Evolutionary conservation across 2,888 invertebrate species (phyloP).

Genomic region (Antheraea yamamai): DNA sequence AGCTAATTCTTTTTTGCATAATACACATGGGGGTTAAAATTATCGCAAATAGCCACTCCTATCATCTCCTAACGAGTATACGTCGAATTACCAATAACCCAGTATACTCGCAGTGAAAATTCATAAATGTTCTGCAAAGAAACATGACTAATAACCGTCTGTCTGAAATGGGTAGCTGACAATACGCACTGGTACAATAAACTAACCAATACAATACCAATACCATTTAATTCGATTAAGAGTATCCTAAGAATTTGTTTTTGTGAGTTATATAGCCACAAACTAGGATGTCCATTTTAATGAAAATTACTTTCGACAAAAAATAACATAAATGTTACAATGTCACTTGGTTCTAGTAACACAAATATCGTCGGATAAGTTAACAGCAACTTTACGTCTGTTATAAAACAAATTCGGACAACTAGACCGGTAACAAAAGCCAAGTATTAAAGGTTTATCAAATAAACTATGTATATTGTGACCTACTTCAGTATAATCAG

Average conservation of each 20-base stretch:
- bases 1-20: too few relatives aligned
- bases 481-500: conserved; percentile 5
- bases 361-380: not conserved
- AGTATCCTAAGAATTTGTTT: not conserved
- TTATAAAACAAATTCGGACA: not conserved
- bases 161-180: too few relatives aligned
- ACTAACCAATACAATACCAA: not conserved
- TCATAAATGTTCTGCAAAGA: too few relatives aligned
- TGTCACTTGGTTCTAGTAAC: not conserved
- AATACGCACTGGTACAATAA: not conserved
- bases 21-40: too few relatives aligned
- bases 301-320: not conserved
- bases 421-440: not conserved
- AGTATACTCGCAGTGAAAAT: too few relatives aligned
- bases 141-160: too few relatives aligned
- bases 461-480: not conserved
- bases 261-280: not conserved
- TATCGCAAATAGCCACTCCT: too few relatives aligned
- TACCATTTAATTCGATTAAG: not conserved
- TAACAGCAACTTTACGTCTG: not conserved
- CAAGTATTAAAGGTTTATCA: not conserved
- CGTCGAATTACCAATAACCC: too few relatives aligned
- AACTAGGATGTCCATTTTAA: not conserved
- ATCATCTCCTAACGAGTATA: too few relatives aligned
- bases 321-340: not conserved